A percentile compares a stretch with the other conserved stretches of the same genome.
Evolutionary conservation across 2,113 vertebrate species (phyloP).

Genomic region (Argyrosomus japonicus): DNA sequence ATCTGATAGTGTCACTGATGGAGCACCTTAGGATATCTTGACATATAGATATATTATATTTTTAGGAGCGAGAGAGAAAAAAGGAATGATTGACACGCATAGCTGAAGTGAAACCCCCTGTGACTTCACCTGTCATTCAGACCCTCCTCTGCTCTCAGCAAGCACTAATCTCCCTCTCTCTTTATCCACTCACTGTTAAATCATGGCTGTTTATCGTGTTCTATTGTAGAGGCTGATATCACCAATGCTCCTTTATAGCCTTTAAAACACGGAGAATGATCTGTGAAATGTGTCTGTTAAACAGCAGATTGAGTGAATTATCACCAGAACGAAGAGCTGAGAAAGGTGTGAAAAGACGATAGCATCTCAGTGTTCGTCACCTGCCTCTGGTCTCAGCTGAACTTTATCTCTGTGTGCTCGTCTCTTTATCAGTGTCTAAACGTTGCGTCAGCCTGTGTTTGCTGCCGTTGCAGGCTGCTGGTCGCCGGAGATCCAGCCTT

Average conservation of each 20-base stretch:
- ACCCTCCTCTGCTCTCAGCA: conserved; percentile 16
- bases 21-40: not conserved
- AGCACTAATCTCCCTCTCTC: not conserved
- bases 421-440: conserved; percentile 22
- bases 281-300: not conserved
- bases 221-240: not conserved
- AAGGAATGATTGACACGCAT: conserved; percentile 1
- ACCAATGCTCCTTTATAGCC: not conserved
- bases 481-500: not conserved
- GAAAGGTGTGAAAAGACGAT: not conserved
- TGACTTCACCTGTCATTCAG: conserved; percentile 23
- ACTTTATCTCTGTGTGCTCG: not conserved
- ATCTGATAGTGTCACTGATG: not conserved
- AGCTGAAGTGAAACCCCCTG: not conserved
- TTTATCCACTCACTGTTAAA: not conserved
- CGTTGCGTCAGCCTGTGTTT: conserved; percentile 39
- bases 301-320: not conserved
- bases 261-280: not conserved
- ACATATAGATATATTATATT: not conserved
- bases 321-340: not conserved
- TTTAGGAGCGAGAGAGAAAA: not conserved
- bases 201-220: conserved; percentile 1
- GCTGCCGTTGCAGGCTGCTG: conserved; percentile 7
- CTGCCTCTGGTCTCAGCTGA: not conserved
- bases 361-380: not conserved